phyloP scores from a whole-genome alignment of 2,113 vertebrate species.

The Pangasianodon hypophthalmus region DNA sequence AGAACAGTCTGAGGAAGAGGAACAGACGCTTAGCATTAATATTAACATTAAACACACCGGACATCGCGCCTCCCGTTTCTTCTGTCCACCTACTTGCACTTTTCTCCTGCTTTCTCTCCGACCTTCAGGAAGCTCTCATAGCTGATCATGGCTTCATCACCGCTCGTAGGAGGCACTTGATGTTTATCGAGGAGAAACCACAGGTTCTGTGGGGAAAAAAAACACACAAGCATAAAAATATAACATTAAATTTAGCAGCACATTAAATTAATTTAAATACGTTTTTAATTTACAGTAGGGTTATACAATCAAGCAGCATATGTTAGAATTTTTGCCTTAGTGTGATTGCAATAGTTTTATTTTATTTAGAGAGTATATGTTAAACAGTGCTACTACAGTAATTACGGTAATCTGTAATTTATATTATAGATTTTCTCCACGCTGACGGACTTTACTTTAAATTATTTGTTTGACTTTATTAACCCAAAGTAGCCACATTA shows the following conservation, averaged over 20 bases:
- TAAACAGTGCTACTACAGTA: neutral
- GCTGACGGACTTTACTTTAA: no score
- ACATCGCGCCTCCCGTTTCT: no score
- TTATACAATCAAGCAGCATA: neutral
- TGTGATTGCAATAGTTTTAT: neutral
- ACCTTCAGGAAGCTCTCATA: conserved; percentile 93
- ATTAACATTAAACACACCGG: neutral
- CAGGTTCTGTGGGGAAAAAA: conserved; percentile 78
- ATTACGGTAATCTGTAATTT: neutral
- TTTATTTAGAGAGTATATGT: neutral
- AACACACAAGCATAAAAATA: neutral
- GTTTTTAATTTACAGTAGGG: neutral
- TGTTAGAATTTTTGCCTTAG: neutral
- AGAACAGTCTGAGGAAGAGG: conserved; percentile 84
- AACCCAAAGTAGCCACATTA: no score
- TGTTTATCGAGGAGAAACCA: conserved; percentile 98
- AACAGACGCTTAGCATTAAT: neutral
- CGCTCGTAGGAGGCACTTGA: conserved; percentile 89
- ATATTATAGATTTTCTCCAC: no score
- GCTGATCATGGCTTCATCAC: conserved; percentile 97
- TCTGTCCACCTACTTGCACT: conserved; percentile 82
- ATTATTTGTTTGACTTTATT: no score
- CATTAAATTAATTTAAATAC: neutral
- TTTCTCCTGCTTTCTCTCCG: conserved; percentile 88
- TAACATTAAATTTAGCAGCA: neutral